phyloP scores from a whole-genome alignment of 2,797 vertebrate species.

The Siniperca obscura region DNA sequence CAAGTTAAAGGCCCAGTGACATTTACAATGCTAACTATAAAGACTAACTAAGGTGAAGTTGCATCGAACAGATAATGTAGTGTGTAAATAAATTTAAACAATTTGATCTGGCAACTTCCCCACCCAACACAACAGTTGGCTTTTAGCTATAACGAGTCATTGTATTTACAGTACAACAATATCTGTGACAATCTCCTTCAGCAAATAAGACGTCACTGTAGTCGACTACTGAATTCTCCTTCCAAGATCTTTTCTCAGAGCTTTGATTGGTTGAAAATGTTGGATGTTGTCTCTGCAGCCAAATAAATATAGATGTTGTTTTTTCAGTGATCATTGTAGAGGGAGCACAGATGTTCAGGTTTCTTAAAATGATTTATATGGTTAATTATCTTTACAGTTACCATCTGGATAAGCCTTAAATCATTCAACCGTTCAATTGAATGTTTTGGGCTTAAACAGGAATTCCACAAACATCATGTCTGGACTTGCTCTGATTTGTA shows the following conservation, averaged over 20 bases:
- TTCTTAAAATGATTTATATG: not conserved
- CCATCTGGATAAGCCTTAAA: not conserved
- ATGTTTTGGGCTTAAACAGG: not conserved
- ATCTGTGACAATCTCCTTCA: too few species aligned
- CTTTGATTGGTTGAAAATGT: not conserved
- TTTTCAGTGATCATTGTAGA: not conserved
- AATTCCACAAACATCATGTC: constrained; percentile 27
- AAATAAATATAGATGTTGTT: not conserved
- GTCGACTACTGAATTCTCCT: too few species aligned
- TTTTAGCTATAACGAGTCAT: not conserved
- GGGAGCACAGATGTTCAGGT: not conserved
- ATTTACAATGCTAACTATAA: too few species aligned
- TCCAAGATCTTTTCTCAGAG: not conserved
- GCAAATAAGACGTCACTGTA: too few species aligned
- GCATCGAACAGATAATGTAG: too few species aligned
- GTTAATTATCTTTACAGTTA: not conserved
- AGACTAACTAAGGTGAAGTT: too few species aligned
- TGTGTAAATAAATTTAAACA: too few species aligned
- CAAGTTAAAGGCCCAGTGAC: too few species aligned
- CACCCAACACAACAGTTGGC: not conserved
- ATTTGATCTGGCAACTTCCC: not conserved
- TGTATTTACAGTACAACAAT: too few species aligned
- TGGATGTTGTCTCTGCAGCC: not conserved
- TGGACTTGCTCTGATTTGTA: constrained; percentile 18
- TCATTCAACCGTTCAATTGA: not conserved